Evolutionary conservation across 2,888 invertebrate species (phyloP), one percentile per base, ranked within the genome.

Genomic region (Platycheirus rosarum): DNA sequence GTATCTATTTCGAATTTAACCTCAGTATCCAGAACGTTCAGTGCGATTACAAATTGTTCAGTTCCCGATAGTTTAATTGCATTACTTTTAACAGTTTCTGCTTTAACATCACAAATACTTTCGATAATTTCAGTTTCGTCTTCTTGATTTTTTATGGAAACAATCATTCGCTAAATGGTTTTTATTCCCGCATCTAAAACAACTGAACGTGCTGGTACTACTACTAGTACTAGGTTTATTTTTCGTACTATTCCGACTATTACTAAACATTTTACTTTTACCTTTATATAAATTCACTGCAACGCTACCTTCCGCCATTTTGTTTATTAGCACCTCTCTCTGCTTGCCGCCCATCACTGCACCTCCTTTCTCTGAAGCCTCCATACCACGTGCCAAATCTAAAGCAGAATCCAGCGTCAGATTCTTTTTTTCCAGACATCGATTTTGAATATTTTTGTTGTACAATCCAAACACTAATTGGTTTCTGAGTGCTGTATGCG

Each of bases 161-260:
- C 55, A 20, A 26, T 40, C 40, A 35, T 37, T 35, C 11, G 55
- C 55, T 23, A 40, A 20, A 55, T 37, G 37, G 2, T 13, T 20
- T 40, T 13, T 13, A 13, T 8, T 7, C 9, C 23, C 23, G 23
- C 48, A 23, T n/a, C 23, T 23, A 48, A 13, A 23, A 23, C 48
- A 44, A 23, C 6, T 23, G 20, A 18, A 20, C 2, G 18, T 20
- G 0, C 11, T 11, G 20, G 9, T 46, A 20, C 20, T 46, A 20
- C 11, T 46, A n/a, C 20, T 46, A 4, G 46, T 46, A 20, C 16
- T 8, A 42, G 14, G 3, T 46, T 20, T 20, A 46, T 46, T 46
- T 20, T 9, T 46, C 9, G 2, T 16, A 14, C 4, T 46, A 13
- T n/a, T n/a, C 7, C 1, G n/a, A 7, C 7, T 7, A 5, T 2